Evolutionary conservation across 2,113 vertebrate genomes (phyloP), one percentile per base, ranked within the genome.

Genomic region (Scomber scombrus): DNA sequence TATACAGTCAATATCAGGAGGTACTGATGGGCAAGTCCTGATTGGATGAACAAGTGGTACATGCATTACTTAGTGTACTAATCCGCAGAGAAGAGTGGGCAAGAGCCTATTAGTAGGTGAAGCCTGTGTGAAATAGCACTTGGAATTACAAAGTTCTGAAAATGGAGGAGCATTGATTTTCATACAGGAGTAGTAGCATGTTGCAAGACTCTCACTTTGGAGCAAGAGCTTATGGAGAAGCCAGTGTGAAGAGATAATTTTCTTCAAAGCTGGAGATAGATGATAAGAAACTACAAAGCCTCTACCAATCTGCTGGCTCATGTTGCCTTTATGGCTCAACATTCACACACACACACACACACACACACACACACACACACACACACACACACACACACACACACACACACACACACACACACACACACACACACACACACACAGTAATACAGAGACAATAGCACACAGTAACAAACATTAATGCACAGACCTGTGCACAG

Each of bases 81-180:
- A 68, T 80, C 50, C n/a, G 55, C 34, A 56, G 60, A 47, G 45
- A 70, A 29, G 11, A 70, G 26, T 57, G 12, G 16, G 26, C 18
- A 52, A 43, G 21, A 61, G 57, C 29, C 16, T 68, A 64, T 71
- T 60, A 75, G 5, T 56, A 4, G 46, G 49, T 74, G 61, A 64
- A 69, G 47, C 70, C 43, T 72, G 52, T 80, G 79, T 74, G 66
- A 82, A 80, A 86, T 58, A 68, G 63, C 65, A 80, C 45, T 49
- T 58, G 45, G 49, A 85, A 69, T 80, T 64, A 69, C 29, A 58
- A 69, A 78, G 66, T 65, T 57, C 21, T 80, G 71, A 70, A 84
- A 85, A 85, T 84, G 11, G 49, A 75, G 31, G n/a, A 5, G 43
- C 50, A 84, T 80, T 85, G 84, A 80, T 85, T 82, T 88, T 71